Evolutionary conservation across 2,113 vertebrate genomes (phyloP), one percentile per base, ranked within the genome.

Genomic region (Neoarius graeffei): DNA sequence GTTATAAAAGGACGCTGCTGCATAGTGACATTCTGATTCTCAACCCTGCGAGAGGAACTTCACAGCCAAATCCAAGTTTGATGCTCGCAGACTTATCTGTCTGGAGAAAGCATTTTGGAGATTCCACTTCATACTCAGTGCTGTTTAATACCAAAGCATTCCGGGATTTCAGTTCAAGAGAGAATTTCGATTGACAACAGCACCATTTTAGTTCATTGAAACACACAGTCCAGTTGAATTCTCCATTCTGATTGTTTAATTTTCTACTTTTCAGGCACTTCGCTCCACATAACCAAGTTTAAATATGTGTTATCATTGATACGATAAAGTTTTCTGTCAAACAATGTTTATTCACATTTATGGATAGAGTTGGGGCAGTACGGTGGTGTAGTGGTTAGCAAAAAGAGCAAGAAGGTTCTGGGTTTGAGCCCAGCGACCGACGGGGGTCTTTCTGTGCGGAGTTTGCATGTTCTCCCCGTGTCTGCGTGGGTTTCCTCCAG

Each of bases 1-100:
- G 86, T 73, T 74, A 87, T 83, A 73, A 87, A 87, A 54, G 86
- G 56, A 82, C 25, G 17, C 67, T 62, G 57, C 80, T 52, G 56
- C 86, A 87, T 87, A 30, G 64, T 6, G 80, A 87, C 80, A 83
- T 67, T 74, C 54, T 81, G 64, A 56, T 81, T 81, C 77, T 57
- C 52, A 3, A 67, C 60, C 42, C 23, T 0, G 3, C 19, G 5
- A 66, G 19, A 80, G 76, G 30, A 66, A 67, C 85, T 59, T 85
- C 54, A 4, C 27, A 48, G 69, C 20, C 30, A 66, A 56, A 52
- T 14, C 50, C 42, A 42, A 25, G 73, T 17, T 5, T 77, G 85
- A 17, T 27, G n/a, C 30, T 10, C 9, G 57, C 57, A 48, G 25
- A 19, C 67, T 59, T 42, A 20, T 57, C 25, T 7, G 64, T 66